Base-by-base conservation (phyloP, 2,113 vertebrate genomes). In the Lonchura striata region DNA sequence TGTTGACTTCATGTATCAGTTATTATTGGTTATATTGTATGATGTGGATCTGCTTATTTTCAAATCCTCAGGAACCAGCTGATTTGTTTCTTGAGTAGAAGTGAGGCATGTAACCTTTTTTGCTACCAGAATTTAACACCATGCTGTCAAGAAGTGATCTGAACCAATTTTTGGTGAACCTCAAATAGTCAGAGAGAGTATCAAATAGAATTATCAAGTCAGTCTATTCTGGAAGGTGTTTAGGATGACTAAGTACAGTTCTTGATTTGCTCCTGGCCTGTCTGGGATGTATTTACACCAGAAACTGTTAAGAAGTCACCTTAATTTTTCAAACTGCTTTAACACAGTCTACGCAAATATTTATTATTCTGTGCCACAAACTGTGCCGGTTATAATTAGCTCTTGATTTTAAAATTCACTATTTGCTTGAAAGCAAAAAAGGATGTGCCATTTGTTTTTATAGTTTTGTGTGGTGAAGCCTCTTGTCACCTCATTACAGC, bases 321-420 rank as follows among this genome's bases (percentile, higher is more conserved):
- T 75, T 12, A 49, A 47, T 66, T 88, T 71, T 68, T 44, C 5
- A 2, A 80, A 31, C 33, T 70, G 19, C 28, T 85, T 16, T 50
- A 52, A 28, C 13, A 16, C 18, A 59, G 41, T 63, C 69, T 66
- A 0, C 65, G 35, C 47, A 88, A 71, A 56, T 77, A 52, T 42
- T 66, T 70, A n/a, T 60, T 91, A 33, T 27, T 88, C 56, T 78
- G 6, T 86, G 54, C 35, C 53, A 57, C 25, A 10, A 47, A 54
- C 60, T 50, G 12, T 61, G 27, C 27, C 0, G 0, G 15, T 81
- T 49, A 1, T 30, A 65, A 66, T 46, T 82, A 81, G 17, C 54
- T 80, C 6, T 22, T 23, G 54, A 37, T 12, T 88, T 86, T 70
- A 21, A 81, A 77, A 80, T 77, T 13, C 16, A 23, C 24, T 35